Evolutionary conservation across 2,797 vertebrate genomes (phyloP).

Genomic region (Prunella strophiata): DNA sequence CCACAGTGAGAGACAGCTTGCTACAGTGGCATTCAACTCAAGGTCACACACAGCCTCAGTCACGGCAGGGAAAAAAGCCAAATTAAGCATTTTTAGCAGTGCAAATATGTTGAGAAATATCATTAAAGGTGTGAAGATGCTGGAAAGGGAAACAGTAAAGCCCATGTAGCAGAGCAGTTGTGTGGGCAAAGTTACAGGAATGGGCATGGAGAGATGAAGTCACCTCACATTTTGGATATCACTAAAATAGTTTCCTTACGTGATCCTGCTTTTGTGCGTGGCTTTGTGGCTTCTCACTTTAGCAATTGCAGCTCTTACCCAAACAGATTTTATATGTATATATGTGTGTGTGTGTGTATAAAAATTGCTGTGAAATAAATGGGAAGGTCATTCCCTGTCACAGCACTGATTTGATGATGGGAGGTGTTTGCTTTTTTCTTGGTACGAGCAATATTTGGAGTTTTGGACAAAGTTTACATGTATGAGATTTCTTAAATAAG

Average conservation of each 20-base stretch:
- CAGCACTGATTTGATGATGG: background rate
- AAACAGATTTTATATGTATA: background rate
- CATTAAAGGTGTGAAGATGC: background rate
- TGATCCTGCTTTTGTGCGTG: background rate
- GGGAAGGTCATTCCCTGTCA: background rate
- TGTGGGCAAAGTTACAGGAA: background rate
- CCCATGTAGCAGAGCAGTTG: background rate
- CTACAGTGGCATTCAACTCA: background rate
- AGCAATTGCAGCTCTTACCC: background rate
- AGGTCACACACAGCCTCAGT: slow-evolving; percentile 14
- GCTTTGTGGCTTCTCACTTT: background rate
- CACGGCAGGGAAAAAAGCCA: slow-evolving; percentile 3
- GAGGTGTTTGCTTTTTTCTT: background rate
- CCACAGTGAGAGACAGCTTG: slow-evolving; percentile 7
- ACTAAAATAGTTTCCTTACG: fast-evolving
- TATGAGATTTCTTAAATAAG: background rate
- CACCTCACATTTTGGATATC: background rate
- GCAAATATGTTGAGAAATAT: background rate
- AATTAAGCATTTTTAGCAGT: slow-evolving; percentile 10
- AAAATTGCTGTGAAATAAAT: background rate
- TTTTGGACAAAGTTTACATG: background rate
- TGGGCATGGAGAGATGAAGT: background rate
- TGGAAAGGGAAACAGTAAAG: background rate
- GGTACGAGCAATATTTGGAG: background rate
- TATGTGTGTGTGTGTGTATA: too few relatives aligned